These are phyloP conservation scores for Amblyornis subalaris DNA, from an alignment of 2,113 vertebrate genomes.

Conservation along the genomic window DNA sequence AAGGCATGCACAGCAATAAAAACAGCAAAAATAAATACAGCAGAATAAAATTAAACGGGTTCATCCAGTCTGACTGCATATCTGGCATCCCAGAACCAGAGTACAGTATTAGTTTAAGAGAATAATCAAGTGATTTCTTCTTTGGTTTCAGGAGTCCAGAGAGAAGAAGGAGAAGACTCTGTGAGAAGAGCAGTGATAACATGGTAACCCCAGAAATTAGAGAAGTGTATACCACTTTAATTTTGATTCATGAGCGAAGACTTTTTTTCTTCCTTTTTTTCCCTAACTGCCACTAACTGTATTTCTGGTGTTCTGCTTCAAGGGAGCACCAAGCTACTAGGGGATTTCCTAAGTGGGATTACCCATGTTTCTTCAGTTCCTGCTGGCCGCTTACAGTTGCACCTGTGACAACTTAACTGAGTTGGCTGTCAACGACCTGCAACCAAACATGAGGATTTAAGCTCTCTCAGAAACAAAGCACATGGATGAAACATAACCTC, in stretches of 20 bases:
- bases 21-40: neutral
- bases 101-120: neutral
- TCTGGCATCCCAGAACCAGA: neutral
- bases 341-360: conserved; percentile 44
- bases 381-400: neutral
- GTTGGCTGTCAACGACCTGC: neutral
- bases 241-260: neutral
- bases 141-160: neutral
- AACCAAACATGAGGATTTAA: neutral
- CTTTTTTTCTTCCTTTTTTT: neutral
- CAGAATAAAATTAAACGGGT: neutral
- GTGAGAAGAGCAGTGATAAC: neutral
- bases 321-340: neutral
- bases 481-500: neutral
- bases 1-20: neutral
- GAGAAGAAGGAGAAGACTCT: neutral
- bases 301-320: conserved; percentile 17
- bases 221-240: neutral
- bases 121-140: neutral
- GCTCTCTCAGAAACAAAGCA: neutral
- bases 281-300: conserved; percentile 26
- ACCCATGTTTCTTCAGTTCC: conserved; percentile 6
- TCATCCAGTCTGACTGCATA: neutral
- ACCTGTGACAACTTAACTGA: conserved; percentile 24
- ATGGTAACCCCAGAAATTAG: neutral